These are phyloP conservation scores for Vanessa atalanta DNA, from an alignment of 1,140 invertebrate genomes.

Conservation along the genomic window DNA sequence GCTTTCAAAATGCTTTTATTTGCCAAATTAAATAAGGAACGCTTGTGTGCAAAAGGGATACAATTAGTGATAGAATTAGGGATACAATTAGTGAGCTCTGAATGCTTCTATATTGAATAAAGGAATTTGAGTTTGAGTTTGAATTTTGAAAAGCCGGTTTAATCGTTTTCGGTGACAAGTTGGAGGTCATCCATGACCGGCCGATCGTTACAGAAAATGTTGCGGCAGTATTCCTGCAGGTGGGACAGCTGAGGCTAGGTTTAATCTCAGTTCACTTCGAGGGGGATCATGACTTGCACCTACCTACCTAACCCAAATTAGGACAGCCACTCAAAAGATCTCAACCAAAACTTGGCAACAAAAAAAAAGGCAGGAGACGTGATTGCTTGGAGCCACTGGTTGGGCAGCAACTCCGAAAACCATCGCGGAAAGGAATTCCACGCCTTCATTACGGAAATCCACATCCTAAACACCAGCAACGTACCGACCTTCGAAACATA, in stretches of 20 bases:
- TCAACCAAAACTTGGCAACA: conserved; percentile 24
- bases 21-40: no score
- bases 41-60: no score
- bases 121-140: no score
- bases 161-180: conserved; percentile 23
- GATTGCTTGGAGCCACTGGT: no score
- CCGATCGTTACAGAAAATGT: conserved; percentile 43
- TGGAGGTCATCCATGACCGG: conserved; percentile 44
- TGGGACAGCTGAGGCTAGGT: no score
- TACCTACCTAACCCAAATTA: no score
- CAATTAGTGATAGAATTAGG: no score
- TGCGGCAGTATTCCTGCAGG: conserved; percentile 25
- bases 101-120: no score
- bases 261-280: no score
- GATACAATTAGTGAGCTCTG: no score
- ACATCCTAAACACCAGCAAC: conserved; percentile 43
- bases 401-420: conserved; percentile 24
- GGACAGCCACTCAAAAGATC: background rate
- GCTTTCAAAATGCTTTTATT: no score
- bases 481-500: conserved; percentile 43
- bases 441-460: conserved; percentile 34
- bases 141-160: conserved; percentile 21
- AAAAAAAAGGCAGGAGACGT: conserved; percentile 43
- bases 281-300: no score
- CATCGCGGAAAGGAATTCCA: conserved; percentile 31